These are phyloP conservation scores for Oncopeltus fasciatus DNA, from an alignment of 1,140 invertebrate genomes.

Conservation along the genomic window DNA sequence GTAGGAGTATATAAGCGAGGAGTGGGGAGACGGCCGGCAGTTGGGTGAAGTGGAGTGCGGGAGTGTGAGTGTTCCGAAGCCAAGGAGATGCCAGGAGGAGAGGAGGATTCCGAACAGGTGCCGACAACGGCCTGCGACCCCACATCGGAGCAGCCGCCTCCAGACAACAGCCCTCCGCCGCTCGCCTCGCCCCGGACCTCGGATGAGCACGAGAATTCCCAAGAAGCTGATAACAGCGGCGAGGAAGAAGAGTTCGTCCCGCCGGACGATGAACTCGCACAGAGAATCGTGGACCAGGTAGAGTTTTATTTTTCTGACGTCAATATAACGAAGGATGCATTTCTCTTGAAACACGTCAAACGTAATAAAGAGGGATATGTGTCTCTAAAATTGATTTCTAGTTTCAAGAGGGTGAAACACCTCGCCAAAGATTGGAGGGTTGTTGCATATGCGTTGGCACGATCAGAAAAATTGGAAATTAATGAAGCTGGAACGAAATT, in stretches of 20 bases:
- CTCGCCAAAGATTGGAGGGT: slow-evolving; percentile 85
- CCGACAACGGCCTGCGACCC: background rate
- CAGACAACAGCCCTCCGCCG: slow-evolving; percentile 39
- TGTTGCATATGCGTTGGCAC: slow-evolving; percentile 65
- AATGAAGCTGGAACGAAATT: slow-evolving; percentile 84
- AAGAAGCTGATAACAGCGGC: slow-evolving; percentile 12
- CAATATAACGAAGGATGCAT: slow-evolving; percentile 87
- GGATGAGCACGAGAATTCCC: slow-evolving; percentile 6
- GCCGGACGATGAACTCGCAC: slow-evolving; percentile 55
- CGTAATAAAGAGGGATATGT: slow-evolving; percentile 91
- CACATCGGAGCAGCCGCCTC: slow-evolving; percentile 38
- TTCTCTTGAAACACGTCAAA: slow-evolving; percentile 83
- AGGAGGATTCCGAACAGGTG: background rate
- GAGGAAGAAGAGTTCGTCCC: slow-evolving; percentile 28
- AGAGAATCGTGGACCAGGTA: slow-evolving; percentile 66
- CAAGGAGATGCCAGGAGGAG: background rate
- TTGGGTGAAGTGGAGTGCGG: background rate
- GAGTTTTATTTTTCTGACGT: slow-evolving; percentile 91
- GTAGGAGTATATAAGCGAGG: slow-evolving; percentile 4
- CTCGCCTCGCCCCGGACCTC: slow-evolving; percentile 38
- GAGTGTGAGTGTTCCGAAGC: background rate
- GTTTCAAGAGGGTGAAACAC: slow-evolving; percentile 82
- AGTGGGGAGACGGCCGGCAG: background rate
- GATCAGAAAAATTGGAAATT: slow-evolving; percentile 69
- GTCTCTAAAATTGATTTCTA: slow-evolving; percentile 82